These are phyloP conservation scores for Erpetoichthys calabaricus DNA, from an alignment of 2,797 vertebrate species.

Conservation along the genomic window DNA sequence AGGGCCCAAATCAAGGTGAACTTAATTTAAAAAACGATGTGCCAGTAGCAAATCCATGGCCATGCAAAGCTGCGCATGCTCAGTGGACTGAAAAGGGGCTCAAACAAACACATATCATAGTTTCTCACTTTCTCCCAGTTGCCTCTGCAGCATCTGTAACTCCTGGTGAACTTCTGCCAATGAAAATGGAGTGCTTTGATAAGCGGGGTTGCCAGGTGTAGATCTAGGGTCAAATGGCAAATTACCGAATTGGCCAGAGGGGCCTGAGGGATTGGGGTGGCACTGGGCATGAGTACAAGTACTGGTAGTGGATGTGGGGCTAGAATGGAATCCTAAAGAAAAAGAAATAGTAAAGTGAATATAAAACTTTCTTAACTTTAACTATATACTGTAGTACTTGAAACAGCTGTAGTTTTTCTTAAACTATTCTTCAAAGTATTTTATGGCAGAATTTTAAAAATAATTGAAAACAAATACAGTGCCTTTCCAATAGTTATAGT, in stretches of 20 bases:
- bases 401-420: too few species aligned
- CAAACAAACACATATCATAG: constrained; percentile 15
- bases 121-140: constrained; percentile 67
- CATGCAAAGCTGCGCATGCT: constrained; percentile 14
- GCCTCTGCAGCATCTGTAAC: constrained; percentile 75
- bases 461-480: too few species aligned
- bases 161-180: constrained; percentile 78
- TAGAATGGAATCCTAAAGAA: constrained; percentile 53
- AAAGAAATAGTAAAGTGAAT: neutral
- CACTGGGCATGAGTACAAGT: constrained; percentile 25
- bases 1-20: neutral
- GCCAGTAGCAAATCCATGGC: neutral
- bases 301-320: constrained; percentile 37
- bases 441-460: too few species aligned
- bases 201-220: constrained; percentile 26
- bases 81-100: constrained; percentile 9
- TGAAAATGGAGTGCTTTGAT: constrained; percentile 52
- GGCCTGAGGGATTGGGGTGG: constrained; percentile 29
- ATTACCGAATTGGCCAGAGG: constrained; percentile 31
- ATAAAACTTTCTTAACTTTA: too few species aligned
- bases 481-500: too few species aligned
- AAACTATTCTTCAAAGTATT: too few species aligned
- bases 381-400: too few species aligned
- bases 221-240: constrained; percentile 28
- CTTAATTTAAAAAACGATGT: neutral